A percentile compares a stretch with the other conserved stretches of the same genome.
Conservation (phyloP, 2,113 vertebrate genomes). For the Corythornis madagascariensis region DNA sequence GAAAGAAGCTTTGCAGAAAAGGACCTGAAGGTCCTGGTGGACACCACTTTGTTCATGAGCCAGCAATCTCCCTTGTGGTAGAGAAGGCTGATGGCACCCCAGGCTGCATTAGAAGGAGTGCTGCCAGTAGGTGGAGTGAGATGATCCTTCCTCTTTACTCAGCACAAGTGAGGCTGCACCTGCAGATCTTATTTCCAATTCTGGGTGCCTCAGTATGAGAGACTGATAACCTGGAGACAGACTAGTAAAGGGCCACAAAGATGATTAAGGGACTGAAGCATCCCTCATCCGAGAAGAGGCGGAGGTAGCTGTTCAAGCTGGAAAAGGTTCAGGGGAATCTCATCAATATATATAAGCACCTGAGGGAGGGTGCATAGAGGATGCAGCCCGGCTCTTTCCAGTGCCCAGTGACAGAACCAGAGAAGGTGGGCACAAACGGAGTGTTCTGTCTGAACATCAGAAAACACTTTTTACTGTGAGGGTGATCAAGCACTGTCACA, state of each 20-base stretch:
- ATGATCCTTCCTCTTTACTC: background rate
- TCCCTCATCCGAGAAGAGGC: accelerated
- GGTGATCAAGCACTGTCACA: background rate
- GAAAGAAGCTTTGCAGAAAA: background rate
- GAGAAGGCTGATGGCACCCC: background rate
- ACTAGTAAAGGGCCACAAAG: background rate
- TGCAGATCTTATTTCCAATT: background rate
- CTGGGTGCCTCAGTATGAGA: background rate
- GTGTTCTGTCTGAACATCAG: background rate
- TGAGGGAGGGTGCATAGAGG: background rate
- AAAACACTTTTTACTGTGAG: background rate
- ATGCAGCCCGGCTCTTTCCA: background rate
- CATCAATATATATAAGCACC: background rate
- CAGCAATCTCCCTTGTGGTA: accelerated
- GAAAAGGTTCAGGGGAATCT: background rate
- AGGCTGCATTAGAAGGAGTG: background rate
- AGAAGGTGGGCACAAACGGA: background rate
- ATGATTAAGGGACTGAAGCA: background rate
- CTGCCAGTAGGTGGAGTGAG: background rate
- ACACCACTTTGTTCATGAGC: background rate
- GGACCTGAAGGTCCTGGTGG: background rate
- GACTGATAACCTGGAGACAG: background rate
- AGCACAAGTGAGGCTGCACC: accelerated
- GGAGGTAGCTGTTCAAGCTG: background rate
- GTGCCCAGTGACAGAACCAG: background rate